phyloP scores from a whole-genome alignment of 2,888 invertebrate species.

The Zonitis immaculata region DNA sequence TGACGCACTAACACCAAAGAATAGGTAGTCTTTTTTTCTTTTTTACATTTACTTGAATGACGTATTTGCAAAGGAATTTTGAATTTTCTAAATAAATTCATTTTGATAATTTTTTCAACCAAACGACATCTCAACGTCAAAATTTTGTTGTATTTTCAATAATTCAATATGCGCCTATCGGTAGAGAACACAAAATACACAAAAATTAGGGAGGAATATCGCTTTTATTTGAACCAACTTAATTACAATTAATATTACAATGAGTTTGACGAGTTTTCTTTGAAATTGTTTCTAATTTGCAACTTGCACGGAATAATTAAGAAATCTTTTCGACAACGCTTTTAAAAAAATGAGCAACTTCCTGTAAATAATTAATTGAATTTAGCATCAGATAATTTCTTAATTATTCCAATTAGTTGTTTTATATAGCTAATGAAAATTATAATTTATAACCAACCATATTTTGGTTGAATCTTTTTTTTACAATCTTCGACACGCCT shows the following conservation, averaged over 20 bases:
- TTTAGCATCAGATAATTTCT: neutral
- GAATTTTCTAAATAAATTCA: no score
- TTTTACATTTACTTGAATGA: no score
- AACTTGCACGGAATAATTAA: neutral
- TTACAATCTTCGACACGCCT: conserved; percentile 54
- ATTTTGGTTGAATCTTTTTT: conserved; percentile 56
- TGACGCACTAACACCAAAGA: conserved; percentile 61
- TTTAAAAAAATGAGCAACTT: neutral
- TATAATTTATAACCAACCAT: conserved; percentile 55
- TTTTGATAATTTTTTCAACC: no score
- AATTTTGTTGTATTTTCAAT: no score
- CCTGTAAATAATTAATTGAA: neutral
- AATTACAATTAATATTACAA: no score
- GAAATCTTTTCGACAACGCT: neutral
- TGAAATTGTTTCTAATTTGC: no score
- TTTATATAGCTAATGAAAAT: neutral
- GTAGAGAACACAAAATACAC: neutral
- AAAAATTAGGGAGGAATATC: no score
- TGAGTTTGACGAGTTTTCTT: neutral
- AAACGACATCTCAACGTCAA: no score
- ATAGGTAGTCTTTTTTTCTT: no score
- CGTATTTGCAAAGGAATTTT: no score
- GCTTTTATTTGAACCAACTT: no score
- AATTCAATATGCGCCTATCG: no score
- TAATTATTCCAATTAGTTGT: neutral